Evolutionary conservation across 2,797 vertebrate genomes (phyloP), one percentile per base, ranked within the genome.

Genomic region (Gallinago solitaria): DNA sequence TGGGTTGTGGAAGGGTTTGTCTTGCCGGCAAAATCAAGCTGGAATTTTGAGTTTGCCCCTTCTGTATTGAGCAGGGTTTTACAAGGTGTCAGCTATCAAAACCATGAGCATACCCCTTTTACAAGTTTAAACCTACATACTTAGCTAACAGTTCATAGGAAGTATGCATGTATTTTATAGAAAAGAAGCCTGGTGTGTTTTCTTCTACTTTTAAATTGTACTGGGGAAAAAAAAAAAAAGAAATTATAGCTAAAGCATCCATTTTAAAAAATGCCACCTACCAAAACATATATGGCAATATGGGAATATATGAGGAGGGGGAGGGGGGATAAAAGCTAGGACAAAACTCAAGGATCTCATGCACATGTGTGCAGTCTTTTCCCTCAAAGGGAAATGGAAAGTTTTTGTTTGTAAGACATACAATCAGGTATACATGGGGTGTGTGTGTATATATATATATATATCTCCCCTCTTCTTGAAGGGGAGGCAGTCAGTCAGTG

Each of bases 1-100:
- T 41, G 17, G 4, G 17, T 83, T 80, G 50, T 48, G 23, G 25
- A 84, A 75, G 23, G 25, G 13, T 87, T 76, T 2, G 1, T 50
- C 33, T 57, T 1, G 0, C 21, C 0, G 1, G 19, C 37, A 69
- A 76, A 71, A 81, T 25, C 1, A 17, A 32, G 48, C 6, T 15
- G 27, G 61, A 65, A 41, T 78, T 94, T 39, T 83, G 76, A 71
- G 27, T 8, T 94, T 50, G 23, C 16, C 21, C 16, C 4, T 37
- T 68, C 32, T 35, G 7, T 10, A 7, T 24, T 23, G 16, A 64
- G 19, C 14, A 39, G 67, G 19, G 10, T 12, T 91, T 89, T 78
- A 25, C 25, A 68, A 13, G 4, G 6, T 47, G 32, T n/a, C 12
- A 23, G 27, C 20, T 56, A 16, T 30, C 21, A 33, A 45, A 87